phyloP scores from a whole-genome alignment of 2,888 invertebrate genomes.

The Coelinius sp. region DNA sequence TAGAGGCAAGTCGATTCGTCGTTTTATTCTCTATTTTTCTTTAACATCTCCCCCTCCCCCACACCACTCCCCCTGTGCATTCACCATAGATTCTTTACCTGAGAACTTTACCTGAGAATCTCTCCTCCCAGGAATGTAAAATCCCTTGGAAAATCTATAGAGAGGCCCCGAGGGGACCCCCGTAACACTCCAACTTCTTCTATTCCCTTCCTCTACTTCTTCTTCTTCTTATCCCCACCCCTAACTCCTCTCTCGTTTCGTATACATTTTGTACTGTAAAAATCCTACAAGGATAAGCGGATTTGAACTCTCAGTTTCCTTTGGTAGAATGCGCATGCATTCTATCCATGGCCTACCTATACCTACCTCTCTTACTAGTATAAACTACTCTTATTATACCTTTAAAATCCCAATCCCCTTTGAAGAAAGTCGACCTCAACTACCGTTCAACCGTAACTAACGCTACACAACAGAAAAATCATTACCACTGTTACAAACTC shows the following conservation, averaged over 20 bases:
- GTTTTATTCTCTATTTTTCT: conserved; percentile 31
- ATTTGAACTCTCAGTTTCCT: conserved; percentile 60
- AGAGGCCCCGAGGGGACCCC: conserved; percentile 35
- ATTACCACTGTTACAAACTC: conserved; percentile 31
- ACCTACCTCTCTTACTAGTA: conserved; percentile 8
- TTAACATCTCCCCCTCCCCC: neutral
- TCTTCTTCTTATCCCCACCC: conserved; percentile 51
- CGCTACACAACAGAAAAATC: conserved; percentile 14
- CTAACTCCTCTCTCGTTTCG: conserved; percentile 38
- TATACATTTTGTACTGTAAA: conserved; percentile 7
- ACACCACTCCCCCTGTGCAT: conserved; percentile 37
- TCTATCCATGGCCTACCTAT: conserved; percentile 8
- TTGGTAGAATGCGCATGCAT: conserved; percentile 45
- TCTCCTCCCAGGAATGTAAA: conserved; percentile 55
- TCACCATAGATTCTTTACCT: conserved; percentile 47
- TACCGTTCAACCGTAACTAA: conserved; percentile 17
- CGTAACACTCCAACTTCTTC: conserved; percentile 30
- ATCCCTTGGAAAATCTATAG: conserved; percentile 61
- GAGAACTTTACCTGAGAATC: conserved; percentile 62
- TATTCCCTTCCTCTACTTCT: neutral
- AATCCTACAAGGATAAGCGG: conserved; percentile 60
- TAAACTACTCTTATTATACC: conserved; percentile 21
- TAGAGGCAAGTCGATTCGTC: conserved; percentile 39
- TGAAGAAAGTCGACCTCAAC: conserved; percentile 32
- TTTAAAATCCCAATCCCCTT: neutral